Conservation (phyloP, 2,797 vertebrate genomes). For the Fundulus diaphanus region DNA sequence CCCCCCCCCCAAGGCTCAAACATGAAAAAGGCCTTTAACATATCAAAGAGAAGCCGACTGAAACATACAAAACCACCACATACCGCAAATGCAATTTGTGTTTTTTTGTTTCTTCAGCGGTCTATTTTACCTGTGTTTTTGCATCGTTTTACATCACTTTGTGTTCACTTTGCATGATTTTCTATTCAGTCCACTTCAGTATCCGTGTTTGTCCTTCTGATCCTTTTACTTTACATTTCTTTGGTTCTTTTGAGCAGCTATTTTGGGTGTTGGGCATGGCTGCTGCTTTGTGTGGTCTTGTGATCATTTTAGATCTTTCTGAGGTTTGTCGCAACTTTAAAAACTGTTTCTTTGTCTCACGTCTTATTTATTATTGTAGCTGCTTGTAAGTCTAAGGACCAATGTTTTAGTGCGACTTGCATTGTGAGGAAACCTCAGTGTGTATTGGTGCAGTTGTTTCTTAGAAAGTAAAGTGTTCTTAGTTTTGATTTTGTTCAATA, state of each 20-base stretch:
- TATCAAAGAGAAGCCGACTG: not conserved
- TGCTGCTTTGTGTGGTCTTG: not conserved
- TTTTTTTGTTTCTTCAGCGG: not conserved
- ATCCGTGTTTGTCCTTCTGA: not conserved
- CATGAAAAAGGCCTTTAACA: not conserved
- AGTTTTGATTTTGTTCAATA: not conserved
- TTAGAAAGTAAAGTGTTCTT: not conserved
- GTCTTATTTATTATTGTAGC: too few species aligned
- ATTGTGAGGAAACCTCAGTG: not conserved
- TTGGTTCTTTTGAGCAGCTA: too few species aligned
- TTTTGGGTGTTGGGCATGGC: not conserved
- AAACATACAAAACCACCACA: not conserved
- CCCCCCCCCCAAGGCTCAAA: not conserved
- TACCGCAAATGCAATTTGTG: not conserved
- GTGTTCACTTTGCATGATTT: not conserved
- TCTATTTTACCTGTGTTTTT: conserved; percentile 5
- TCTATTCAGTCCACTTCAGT: not conserved
- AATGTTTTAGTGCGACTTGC: not conserved
- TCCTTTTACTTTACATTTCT: not conserved
- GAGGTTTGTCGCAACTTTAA: not conserved
- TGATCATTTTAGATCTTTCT: not conserved
- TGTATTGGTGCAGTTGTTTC: not conserved
- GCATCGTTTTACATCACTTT: not conserved
- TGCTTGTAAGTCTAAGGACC: not conserved
- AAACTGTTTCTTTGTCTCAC: not conserved